These are phyloP conservation scores for Rhegmatorhina hoffmannsi DNA, from an alignment of 2,113 vertebrate species.

Conservation along the genomic window DNA sequence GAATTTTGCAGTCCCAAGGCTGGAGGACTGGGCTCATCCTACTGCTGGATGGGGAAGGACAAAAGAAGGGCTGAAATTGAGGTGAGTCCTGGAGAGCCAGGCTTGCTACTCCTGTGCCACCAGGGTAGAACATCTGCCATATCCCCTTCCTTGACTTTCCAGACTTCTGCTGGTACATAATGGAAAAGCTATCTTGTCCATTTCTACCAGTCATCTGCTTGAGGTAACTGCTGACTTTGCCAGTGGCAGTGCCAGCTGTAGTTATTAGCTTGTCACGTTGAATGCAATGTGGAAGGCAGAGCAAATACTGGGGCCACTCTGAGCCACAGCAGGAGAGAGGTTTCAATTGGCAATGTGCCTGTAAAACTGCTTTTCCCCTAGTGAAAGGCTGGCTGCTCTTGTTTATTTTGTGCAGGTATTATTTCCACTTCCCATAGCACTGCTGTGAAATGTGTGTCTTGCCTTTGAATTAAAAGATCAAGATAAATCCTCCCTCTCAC, in stretches of 20 bases:
- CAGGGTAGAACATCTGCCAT: conserved; percentile 53
- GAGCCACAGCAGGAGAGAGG: neutral
- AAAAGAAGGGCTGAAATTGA: conserved; percentile 40
- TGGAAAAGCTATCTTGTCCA: neutral
- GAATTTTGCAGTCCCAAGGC: neutral
- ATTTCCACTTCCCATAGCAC: neutral
- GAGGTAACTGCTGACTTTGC: conserved; percentile 9
- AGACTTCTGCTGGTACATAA: conserved; percentile 37
- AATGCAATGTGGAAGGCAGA: neutral
- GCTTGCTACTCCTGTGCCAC: neutral
- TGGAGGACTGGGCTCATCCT: neutral
- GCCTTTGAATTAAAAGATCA: neutral
- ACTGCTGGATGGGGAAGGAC: conserved; percentile 17
- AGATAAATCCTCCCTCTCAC: neutral
- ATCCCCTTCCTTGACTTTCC: neutral
- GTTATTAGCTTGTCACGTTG: conserved; percentile 3
- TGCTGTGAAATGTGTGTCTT: neutral
- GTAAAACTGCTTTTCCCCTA: neutral
- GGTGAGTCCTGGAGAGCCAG: conserved; percentile 3
- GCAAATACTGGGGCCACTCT: neutral
- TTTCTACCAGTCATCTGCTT: neutral
- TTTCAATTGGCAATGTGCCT: neutral
- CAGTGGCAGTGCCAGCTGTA: conserved; percentile 53
- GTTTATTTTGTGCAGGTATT: neutral
- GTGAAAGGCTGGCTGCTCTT: neutral